phyloP scores from a whole-genome alignment of 2,113 vertebrate genomes.

The Ictidomys tridecemlineatus region DNA sequence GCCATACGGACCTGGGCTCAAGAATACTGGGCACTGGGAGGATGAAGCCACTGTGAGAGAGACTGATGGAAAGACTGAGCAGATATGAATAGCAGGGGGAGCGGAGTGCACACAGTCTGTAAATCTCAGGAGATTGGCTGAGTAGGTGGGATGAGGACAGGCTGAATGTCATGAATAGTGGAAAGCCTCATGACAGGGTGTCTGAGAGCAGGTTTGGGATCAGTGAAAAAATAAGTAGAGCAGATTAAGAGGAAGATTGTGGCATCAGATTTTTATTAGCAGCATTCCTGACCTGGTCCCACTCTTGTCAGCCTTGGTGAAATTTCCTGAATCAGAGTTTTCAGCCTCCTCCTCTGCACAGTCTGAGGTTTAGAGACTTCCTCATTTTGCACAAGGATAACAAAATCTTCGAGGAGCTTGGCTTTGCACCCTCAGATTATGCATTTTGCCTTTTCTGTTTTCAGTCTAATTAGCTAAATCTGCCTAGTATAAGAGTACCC shows the following conservation, averaged over 20 bases:
- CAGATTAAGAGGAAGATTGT: neutral
- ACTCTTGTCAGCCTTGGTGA: neutral
- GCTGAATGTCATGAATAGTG: neutral
- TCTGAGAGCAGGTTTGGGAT: neutral
- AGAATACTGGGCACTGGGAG: neutral
- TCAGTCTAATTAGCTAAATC: neutral
- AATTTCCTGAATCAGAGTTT: neutral
- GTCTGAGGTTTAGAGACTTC: neutral
- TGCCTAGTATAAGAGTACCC: neutral
- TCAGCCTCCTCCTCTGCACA: neutral
- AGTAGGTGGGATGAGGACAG: neutral
- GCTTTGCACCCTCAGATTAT: neutral
- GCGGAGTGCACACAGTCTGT: neutral
- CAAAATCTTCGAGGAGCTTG: neutral
- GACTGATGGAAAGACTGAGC: neutral
- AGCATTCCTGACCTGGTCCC: neutral
- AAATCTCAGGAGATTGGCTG: neutral
- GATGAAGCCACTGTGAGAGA: neutral
- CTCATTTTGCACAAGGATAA: neutral
- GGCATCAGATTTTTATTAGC: neutral
- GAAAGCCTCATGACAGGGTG: neutral
- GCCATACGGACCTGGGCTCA: neutral
- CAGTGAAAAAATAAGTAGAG: neutral
- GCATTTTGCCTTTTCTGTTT: neutral
- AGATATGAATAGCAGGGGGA: accelerated